These are phyloP conservation scores for Agriopis marginaria DNA, from an alignment of 2,888 invertebrate species.

Conservation along the genomic window DNA sequence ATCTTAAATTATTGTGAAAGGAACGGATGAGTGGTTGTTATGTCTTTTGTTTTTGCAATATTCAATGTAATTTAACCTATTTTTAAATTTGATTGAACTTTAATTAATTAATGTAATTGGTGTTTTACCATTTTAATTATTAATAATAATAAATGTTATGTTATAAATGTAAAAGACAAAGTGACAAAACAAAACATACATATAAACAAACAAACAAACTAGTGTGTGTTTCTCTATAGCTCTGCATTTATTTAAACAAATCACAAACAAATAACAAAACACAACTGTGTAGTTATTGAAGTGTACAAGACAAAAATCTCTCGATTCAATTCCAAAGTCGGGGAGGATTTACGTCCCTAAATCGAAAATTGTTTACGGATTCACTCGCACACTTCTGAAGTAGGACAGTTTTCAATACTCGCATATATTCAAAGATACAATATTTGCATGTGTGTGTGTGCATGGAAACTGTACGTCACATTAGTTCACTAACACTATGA, in stretches of 20 bases:
- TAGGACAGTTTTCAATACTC: slow-evolving; percentile 42
- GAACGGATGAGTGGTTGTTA: too few relatives aligned
- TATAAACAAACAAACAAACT: neutral
- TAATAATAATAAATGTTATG: too few relatives aligned
- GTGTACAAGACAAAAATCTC: slow-evolving; percentile 41
- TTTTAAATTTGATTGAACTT: too few relatives aligned
- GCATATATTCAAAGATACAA: slow-evolving; percentile 30
- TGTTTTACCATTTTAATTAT: too few relatives aligned
- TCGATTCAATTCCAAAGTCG: slow-evolving; percentile 42
- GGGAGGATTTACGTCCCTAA: slow-evolving; percentile 45
- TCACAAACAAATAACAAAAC: slow-evolving; percentile 38
- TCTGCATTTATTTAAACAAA: slow-evolving; percentile 4
- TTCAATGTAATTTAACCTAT: too few relatives aligned
- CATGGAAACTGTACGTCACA: neutral
- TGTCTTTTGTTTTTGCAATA: too few relatives aligned
- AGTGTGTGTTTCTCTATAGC: neutral
- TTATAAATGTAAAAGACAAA: too few relatives aligned
- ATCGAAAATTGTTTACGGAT: slow-evolving; percentile 47
- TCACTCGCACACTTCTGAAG: slow-evolving; percentile 38
- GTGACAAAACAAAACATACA: neutral
- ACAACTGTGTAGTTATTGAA: slow-evolving; percentile 44
- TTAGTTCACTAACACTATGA: slow-evolving; percentile 11
- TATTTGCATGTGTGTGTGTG: slow-evolving; percentile 6
- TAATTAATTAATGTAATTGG: too few relatives aligned
- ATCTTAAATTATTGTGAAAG: too few relatives aligned